Evolutionary conservation across 92 coral and sea anemone genomes (phyloP).

Genomic region (Virgularia gustaviana): DNA sequence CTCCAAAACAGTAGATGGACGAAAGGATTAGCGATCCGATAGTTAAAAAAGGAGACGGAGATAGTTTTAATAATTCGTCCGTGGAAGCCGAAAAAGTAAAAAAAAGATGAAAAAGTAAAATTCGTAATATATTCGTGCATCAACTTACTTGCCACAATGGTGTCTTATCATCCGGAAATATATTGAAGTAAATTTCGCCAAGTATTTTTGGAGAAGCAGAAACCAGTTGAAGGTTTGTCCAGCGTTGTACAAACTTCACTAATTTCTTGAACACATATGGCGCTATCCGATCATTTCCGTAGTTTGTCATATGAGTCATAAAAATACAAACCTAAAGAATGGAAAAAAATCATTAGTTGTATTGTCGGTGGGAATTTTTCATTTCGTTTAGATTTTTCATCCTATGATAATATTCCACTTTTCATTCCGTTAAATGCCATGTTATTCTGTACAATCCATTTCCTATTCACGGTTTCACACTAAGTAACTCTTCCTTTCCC

Average conservation of each 20-base stretch:
- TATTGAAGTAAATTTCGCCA: constrained; percentile 76
- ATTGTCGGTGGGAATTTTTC: no score
- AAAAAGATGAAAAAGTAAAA: not conserved
- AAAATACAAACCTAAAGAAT: constrained; percentile 61
- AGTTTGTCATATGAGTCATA: constrained; percentile 98
- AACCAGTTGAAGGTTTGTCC: constrained; percentile 82
- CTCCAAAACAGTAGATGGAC: not conserved
- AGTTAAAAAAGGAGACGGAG: not conserved
- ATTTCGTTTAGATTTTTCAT: no score
- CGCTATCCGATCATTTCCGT: constrained; percentile 87
- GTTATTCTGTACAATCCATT: no score
- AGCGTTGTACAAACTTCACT: constrained; percentile 73
- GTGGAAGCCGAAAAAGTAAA: not conserved
- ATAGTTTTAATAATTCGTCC: not conserved
- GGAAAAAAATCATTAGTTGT: not conserved
- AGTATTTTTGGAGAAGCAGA: constrained; percentile 69
- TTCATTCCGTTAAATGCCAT: no score
- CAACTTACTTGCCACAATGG: constrained; percentile 91
- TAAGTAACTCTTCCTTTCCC: not conserved
- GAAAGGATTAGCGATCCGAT: not conserved
- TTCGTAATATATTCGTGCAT: not conserved
- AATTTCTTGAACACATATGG: constrained; percentile 81
- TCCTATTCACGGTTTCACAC: not conserved
- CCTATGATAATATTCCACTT: no score
- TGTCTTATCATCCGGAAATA: constrained; percentile 65